Evolutionary conservation across 2,888 invertebrate species (phyloP).

Genomic region (Euproctis similis): DNA sequence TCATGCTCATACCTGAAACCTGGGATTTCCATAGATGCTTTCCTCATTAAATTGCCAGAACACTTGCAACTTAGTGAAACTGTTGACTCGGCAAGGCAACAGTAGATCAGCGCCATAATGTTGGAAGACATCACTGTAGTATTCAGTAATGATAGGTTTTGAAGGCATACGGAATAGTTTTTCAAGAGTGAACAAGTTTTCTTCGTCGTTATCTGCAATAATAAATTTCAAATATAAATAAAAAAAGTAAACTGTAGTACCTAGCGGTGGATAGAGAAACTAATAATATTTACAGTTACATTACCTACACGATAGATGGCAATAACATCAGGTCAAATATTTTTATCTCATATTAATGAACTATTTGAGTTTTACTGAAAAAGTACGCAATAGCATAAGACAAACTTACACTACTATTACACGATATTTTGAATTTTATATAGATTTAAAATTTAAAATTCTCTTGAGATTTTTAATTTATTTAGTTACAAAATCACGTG

Average conservation of each 20-base stretch:
- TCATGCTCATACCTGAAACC: conserved; percentile 53
- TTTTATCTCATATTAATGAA: too few relatives aligned
- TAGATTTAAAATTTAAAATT: too few relatives aligned
- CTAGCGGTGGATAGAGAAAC: conserved; percentile 6
- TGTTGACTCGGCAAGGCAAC: conserved; percentile 82
- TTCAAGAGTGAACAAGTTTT: conserved; percentile 45
- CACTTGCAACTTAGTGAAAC: conserved; percentile 77
- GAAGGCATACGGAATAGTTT: conserved; percentile 54
- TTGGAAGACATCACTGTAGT: conserved; percentile 71
- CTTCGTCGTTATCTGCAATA: conserved; percentile 33
- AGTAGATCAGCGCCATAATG: conserved; percentile 77
- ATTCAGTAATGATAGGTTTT: conserved; percentile 71
- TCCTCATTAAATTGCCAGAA: conserved; percentile 80
- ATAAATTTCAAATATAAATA: background rate
- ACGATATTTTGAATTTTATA: too few relatives aligned
- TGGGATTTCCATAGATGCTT: conserved; percentile 63
- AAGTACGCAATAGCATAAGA: too few relatives aligned
- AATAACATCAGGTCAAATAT: too few relatives aligned
- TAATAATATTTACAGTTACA: background rate
- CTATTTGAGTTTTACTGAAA: too few relatives aligned
- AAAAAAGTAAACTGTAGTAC: too few relatives aligned
- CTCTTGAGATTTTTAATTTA: too few relatives aligned
- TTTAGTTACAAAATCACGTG: too few relatives aligned
- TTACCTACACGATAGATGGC: too few relatives aligned
- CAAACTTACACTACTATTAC: too few relatives aligned